Percentiles rank a stretch among this genome's conserved stretches.
Conservation (phyloP, 2,888 invertebrate genomes). For the Yponomeuta evonymella region DNA sequence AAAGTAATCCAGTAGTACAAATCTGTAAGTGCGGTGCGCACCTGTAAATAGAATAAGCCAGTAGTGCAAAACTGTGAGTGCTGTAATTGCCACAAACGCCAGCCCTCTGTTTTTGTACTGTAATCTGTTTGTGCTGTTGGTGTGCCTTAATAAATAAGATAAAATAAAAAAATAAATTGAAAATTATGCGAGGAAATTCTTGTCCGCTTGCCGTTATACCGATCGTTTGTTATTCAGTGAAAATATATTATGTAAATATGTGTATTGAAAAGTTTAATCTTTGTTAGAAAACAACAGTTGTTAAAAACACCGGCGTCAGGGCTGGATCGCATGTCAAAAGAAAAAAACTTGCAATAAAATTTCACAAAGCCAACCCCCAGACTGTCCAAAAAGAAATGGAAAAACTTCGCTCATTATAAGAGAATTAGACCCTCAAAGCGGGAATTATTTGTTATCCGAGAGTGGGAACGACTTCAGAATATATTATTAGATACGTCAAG, state of each 20-base stretch:
- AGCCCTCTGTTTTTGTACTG: too few relatives aligned
- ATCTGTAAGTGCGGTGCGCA: too few relatives aligned
- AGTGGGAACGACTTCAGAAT: background rate
- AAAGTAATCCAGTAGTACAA: too few relatives aligned
- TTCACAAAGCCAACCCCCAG: background rate
- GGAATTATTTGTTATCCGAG: background rate
- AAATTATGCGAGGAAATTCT: background rate
- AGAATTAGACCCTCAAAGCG: conserved; percentile 46
- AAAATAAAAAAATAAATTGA: background rate
- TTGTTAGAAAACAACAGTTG: background rate
- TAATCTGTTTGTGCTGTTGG: too few relatives aligned
- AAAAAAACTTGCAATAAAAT: conserved; percentile 10
- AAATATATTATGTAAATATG: too few relatives aligned
- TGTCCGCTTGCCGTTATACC: background rate
- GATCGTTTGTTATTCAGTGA: too few relatives aligned
- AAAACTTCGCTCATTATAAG: conserved; percentile 66
- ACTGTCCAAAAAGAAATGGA: conserved; percentile 53
- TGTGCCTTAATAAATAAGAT: too few relatives aligned
- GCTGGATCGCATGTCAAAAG: background rate
- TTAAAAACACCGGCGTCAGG: background rate
- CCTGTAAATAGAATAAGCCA: too few relatives aligned
- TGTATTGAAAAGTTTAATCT: background rate
- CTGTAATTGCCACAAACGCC: too few relatives aligned
- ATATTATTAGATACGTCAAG: background rate
- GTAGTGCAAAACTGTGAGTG: too few relatives aligned